Evolutionary conservation across 2,113 vertebrate genomes (phyloP).

Genomic region (Typhlomys cinereus): DNA sequence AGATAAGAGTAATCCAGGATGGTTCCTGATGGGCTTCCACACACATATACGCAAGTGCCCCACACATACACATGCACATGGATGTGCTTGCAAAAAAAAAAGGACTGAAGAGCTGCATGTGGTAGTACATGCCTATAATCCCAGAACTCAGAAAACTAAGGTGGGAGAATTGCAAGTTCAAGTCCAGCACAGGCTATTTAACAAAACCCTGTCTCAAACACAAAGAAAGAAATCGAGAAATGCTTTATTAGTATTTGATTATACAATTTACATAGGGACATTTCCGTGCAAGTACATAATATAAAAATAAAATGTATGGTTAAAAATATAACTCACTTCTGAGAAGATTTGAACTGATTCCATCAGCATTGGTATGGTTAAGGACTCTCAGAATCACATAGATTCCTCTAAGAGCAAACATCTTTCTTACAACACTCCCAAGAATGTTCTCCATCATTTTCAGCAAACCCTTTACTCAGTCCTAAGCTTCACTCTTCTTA

Average conservation of each 20-base stretch:
- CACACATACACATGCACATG: too few species aligned
- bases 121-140: not conserved
- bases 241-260: not conserved
- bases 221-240: not conserved
- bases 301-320: too few species aligned
- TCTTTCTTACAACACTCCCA: not conserved
- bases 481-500: not conserved
- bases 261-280: not conserved
- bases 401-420: slow-evolving; percentile 5
- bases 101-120: too few species aligned
- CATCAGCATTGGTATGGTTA: not conserved
- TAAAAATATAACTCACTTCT: not conserved
- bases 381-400: not conserved
- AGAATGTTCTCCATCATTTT: not conserved
- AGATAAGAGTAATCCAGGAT: too few species aligned
- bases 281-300: not conserved
- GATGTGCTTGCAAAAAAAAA: too few species aligned
- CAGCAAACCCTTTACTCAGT: not conserved
- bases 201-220: not conserved
- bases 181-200: not conserved
- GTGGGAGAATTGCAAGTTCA: not conserved
- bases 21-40: too few species aligned
- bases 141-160: not conserved
- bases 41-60: too few species aligned
- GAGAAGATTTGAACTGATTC: not conserved